A percentile compares a stretch with the other conserved stretches of the same genome.
These are phyloP conservation scores for Aspiorhynchus laticeps DNA, from an alignment of 2,113 vertebrate genomes.

Conservation along the genomic window DNA sequence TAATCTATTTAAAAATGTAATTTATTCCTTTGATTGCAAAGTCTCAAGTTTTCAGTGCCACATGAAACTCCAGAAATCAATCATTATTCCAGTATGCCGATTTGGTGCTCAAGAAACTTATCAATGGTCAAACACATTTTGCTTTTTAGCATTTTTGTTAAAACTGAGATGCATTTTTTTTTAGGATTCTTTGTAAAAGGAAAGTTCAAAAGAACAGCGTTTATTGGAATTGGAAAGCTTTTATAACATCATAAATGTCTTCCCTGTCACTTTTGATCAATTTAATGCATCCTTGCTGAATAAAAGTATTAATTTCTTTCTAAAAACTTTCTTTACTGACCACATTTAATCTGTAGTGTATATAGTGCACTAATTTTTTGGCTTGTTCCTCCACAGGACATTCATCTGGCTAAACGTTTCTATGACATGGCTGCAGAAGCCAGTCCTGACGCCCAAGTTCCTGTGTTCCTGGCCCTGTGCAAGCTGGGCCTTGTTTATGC, in stretches of 20 bases:
- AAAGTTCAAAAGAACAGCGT: background rate
- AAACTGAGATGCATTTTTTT: background rate
- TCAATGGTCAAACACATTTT: background rate
- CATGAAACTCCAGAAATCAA: background rate
- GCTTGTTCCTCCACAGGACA: slow-evolving; percentile 79
- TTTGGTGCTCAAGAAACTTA: background rate
- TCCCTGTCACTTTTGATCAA: background rate
- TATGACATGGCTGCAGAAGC: slow-evolving; percentile 99
- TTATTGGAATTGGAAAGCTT: background rate
- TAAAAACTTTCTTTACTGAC: background rate
- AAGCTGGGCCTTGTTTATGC: slow-evolving; percentile 91
- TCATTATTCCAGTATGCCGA: background rate
- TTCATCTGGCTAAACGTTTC: slow-evolving; percentile 96
- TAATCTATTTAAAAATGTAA: background rate
- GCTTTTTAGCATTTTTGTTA: background rate
- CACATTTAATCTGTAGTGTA: background rate
- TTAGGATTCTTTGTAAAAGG: background rate
- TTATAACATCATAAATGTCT: background rate
- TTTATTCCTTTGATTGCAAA: background rate
- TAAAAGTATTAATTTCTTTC: background rate
- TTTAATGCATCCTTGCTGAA: slow-evolving; percentile 5
- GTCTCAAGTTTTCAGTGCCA: background rate
- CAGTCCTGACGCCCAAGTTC: slow-evolving; percentile 96
- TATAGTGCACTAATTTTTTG: background rate
- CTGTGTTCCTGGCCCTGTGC: slow-evolving; percentile 94